These are phyloP conservation scores for Trachelus stipa DNA, from an alignment of 2,888 invertebrate genomes.

Conservation along the genomic window DNA sequence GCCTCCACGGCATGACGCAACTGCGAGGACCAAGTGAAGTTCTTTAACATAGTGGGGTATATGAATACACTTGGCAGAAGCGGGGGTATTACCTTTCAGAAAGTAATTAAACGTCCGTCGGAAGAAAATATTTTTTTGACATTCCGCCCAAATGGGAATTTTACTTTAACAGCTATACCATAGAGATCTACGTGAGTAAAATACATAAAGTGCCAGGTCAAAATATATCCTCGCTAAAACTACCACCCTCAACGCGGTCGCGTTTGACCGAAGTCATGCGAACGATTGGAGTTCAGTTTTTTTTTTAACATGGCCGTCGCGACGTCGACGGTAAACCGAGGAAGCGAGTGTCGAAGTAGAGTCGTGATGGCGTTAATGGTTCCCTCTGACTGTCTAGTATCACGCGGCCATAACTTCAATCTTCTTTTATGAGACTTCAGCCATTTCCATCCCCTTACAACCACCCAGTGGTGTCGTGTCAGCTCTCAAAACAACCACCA, in stretches of 20 bases:
- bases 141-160: background rate
- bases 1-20: background rate
- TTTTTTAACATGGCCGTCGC: background rate
- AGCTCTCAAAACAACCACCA: background rate
- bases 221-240: background rate
- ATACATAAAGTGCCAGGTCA: background rate
- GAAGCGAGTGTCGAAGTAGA: background rate
- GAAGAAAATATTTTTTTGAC: background rate
- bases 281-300: background rate
- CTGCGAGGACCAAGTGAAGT: background rate
- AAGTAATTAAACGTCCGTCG: background rate
- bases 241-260: background rate
- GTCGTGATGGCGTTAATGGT: conserved; percentile 2
- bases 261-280: background rate
- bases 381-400: background rate
- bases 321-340: background rate
- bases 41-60: background rate
- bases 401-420: background rate
- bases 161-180: background rate
- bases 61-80: background rate
- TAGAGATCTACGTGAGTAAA: background rate
- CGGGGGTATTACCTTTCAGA: background rate
- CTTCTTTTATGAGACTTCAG: background rate
- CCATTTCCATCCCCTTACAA: background rate
- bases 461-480: background rate